These are phyloP conservation scores for Corvus cornix DNA, from an alignment of 2,113 vertebrate species.

Conservation along the genomic window DNA sequence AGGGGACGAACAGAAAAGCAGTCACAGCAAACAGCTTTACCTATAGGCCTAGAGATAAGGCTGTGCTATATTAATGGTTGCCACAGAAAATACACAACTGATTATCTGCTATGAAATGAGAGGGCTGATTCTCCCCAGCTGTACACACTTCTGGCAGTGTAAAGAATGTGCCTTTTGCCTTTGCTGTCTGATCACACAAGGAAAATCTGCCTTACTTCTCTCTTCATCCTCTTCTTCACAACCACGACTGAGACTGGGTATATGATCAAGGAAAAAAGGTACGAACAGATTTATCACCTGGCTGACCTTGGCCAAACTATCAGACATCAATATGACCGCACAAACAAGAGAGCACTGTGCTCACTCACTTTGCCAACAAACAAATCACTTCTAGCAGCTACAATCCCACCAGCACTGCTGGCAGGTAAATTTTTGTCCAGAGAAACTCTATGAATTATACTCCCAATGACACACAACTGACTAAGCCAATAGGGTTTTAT, in stretches of 20 bases:
- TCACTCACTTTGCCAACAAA: background rate
- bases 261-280: background rate
- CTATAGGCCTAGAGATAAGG: background rate
- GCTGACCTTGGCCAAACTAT: background rate
- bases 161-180: background rate
- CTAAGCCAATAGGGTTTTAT: background rate
- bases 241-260: background rate
- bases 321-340: background rate
- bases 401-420: background rate
- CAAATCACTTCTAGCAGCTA: background rate
- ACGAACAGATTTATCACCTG: background rate
- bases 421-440: background rate
- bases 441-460: background rate
- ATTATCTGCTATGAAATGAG: slow-evolving; percentile 34
- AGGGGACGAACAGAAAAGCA: background rate
- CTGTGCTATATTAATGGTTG: background rate
- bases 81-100: background rate
- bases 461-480: background rate
- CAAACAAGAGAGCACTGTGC: background rate
- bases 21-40: background rate
- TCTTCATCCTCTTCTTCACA: background rate
- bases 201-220: background rate
- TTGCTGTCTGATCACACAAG: background rate
- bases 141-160: background rate
- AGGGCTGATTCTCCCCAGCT: background rate